Base-by-base conservation (phyloP, 2,797 vertebrate species). In the Phrynocephalus forsythii region DNA sequence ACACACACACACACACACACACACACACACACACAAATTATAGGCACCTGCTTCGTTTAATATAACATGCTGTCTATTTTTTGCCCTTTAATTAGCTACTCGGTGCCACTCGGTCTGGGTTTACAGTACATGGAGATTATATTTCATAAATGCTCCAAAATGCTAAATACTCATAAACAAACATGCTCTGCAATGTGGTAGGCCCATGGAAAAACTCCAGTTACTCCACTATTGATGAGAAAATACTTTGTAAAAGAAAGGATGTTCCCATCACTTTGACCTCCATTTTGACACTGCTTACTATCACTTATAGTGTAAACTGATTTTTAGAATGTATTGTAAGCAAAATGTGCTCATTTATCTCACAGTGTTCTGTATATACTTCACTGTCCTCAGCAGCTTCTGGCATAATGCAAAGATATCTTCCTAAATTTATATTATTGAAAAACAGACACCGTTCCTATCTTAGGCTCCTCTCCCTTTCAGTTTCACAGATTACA, bases 211-310 rank as follows among this genome's bases (percentile, higher is more conserved):
- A 48, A 28, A 67, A 18, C 38, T 86, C 50, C 30, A 92, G 69
- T 20, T 87, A 88, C 69, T 69, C 83, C 76, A 33, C 26, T 88
- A 81, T 83, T 94, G 94, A 93, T 91, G 91, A 94, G 92, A 94
- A 94, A 94, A 91, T 81, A 52, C 1, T 87, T 20, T 72, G 50
- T 63, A 77, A 67, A 52, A 50, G 38, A 38, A 82, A 76, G 78
- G 79, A 56, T 66, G 16, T 68, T 84, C 83, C 77, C 85, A 81
- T 72, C 56, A 68, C 22, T 69, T 79, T 71, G 68, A 28, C 63
- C 86, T 66, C 73, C 13, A 56, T 56, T 56, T 56, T 56, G 52
- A 56, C 52, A 56, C 9, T 11, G 13, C 52, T 56, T 56, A 56
- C 52, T 13, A 56, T 56, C 52, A 56, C 52, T 13, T 92, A 87